Evolutionary conservation across 53 echinoderm and acorn worm genomes (phyloP), one percentile per base, ranked within the genome.

Genomic region (Antedon mediterranea): DNA sequence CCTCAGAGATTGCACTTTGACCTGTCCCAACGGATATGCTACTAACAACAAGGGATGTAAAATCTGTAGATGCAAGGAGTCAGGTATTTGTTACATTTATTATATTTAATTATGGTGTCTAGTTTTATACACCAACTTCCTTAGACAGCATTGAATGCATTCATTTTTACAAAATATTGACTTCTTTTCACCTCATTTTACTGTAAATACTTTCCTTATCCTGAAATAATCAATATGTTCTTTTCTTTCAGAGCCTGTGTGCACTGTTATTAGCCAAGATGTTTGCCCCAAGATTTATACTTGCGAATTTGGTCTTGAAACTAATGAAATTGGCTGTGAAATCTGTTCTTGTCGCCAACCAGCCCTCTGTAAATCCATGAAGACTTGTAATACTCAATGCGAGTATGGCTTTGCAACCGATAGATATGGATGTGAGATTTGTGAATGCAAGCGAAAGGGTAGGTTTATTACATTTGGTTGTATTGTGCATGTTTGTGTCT

Each of bases 21-120:
- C 72, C 29, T 85, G 85, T 81, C 28, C 72, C 43, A 72, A 80
- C 5, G 85, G 85, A 8, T 85, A 85, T 41, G 85, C 85, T 29
- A 85, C 85, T 0, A 76, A 33, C 76, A 76, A 33, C 76, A 33
- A 76, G 28, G 76, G 76, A 5, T 76, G 76, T 76, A 34, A 76
- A 76, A 33, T 76, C 76, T 76, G 76, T 26, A 76, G 34, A 4
- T 57, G 57, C 26, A 57, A 57, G 57, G 57, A 57, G 23, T 18
- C 57, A 6, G 57, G 57, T 57, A 57, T 81, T 18, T n/a, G n/a
- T n/a, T n/a, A n/a, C 71, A 0, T 71, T 31, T 44, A 71, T n/a
- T n/a, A n/a, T n/a, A n/a, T n/a, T n/a, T n/a, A n/a, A n/a, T n/a
- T 76, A 30, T 29, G 15, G 32, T 5, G n/a, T n/a, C n/a, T n/a